These are phyloP conservation scores for Euschistus heros DNA, from an alignment of 1,140 invertebrate genomes.

Conservation along the genomic window DNA sequence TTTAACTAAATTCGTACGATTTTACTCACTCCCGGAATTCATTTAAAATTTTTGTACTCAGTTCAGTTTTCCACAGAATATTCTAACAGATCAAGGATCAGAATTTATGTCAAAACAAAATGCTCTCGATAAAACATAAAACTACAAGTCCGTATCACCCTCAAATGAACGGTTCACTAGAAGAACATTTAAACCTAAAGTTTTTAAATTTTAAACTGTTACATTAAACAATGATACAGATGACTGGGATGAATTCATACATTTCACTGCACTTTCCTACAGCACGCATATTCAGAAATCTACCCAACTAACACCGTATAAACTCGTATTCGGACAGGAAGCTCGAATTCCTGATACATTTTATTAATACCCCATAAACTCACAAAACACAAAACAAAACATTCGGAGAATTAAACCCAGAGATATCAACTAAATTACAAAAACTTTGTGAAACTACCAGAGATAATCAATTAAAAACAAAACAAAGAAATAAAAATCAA, in stretches of 20 bases:
- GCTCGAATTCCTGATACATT: no score
- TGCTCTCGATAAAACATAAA: slow-evolving; percentile 3
- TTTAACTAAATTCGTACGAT: slow-evolving; percentile 13
- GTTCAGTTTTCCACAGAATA: slow-evolving; percentile 8
- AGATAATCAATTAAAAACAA: neutral
- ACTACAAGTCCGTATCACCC: neutral
- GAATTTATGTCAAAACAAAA: neutral
- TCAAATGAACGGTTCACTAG: neutral
- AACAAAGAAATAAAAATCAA: neutral
- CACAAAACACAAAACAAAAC: slow-evolving; percentile 2
- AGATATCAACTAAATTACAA: neutral
- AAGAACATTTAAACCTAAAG: slow-evolving; percentile 11
- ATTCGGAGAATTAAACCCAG: neutral
- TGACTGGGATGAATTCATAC: slow-evolving; percentile 15
- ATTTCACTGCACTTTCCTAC: slow-evolving; percentile 4
- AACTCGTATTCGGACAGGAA: no score
- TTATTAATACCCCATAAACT: neutral
- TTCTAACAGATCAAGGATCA: slow-evolving; percentile 3
- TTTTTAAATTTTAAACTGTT: no score
- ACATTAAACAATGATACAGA: neutral
- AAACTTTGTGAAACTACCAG: neutral
- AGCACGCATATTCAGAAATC: neutral
- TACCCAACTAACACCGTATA: neutral
- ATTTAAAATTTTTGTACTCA: slow-evolving; percentile 7
- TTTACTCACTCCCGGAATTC: slow-evolving; percentile 3